Conservation (phyloP, 2,113 vertebrate species). For the Sciurus niger region DNA sequence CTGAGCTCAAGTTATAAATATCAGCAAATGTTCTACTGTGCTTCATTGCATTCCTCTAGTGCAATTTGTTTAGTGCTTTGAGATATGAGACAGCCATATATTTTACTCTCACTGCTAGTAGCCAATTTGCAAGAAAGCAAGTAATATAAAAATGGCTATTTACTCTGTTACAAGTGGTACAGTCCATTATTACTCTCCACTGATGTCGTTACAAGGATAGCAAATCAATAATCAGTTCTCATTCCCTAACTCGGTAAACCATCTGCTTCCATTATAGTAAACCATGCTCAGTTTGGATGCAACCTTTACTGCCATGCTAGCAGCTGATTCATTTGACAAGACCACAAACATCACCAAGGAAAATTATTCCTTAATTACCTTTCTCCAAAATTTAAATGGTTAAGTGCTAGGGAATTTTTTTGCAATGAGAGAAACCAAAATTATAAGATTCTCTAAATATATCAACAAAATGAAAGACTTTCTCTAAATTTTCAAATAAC, state of each 20-base stretch:
- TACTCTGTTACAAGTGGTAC: conserved; percentile 87
- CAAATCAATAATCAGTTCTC: conserved; percentile 89
- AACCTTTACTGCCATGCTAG: conserved; percentile 64
- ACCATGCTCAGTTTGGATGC: conserved; percentile 68
- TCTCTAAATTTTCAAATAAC: conserved; percentile 64
- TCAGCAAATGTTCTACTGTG: conserved; percentile 72
- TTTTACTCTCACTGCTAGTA: conserved; percentile 83
- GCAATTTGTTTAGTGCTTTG: conserved; percentile 83
- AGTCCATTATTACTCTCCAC: conserved; percentile 86
- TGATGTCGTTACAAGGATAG: conserved; percentile 84
- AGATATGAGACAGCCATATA: conserved; percentile 82
- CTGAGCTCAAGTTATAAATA: conserved; percentile 82
- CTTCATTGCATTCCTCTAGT: conserved; percentile 67
- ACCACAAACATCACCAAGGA: conserved; percentile 9
- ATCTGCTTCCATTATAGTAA: conserved; percentile 84
- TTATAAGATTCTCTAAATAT: background rate
- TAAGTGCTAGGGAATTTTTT: conserved; percentile 42
- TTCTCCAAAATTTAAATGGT: conserved; percentile 67
- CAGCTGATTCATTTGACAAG: conserved; percentile 73
- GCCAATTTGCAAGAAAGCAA: conserved; percentile 88
- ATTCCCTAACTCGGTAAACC: conserved; percentile 84
- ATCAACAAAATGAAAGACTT: conserved; percentile 46
- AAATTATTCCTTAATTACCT: conserved; percentile 79
- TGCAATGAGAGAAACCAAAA: conserved; percentile 27
- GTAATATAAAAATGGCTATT: conserved; percentile 89